A percentile compares a stretch with the other conserved stretches of the same genome.
Evolutionary conservation across 2,888 invertebrate species (phyloP).

Genomic region (Margaritifera margaritifera): DNA sequence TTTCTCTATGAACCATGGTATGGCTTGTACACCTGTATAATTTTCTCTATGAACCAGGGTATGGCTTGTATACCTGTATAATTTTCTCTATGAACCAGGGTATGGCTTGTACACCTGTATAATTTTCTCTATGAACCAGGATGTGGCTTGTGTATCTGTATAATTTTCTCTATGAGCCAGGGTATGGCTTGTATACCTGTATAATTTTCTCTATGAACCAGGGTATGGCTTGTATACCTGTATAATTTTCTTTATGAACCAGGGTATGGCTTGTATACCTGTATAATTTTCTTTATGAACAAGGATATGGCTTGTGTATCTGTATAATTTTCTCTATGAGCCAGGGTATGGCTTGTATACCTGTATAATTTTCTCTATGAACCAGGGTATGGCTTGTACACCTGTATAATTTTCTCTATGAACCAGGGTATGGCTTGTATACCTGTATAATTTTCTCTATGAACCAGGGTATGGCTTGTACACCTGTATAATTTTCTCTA

Average conservation of each 20-base stretch:
- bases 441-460: too few relatives aligned
- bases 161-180: too few relatives aligned
- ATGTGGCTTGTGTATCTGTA: too few relatives aligned
- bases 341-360: too few relatives aligned
- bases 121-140: neutral
- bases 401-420: too few relatives aligned
- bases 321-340: too few relatives aligned
- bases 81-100: neutral
- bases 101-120: neutral
- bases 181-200: too few relatives aligned
- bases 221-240: neutral
- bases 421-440: too few relatives aligned
- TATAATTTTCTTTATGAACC: neutral
- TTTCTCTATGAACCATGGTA: constrained; percentile 1
- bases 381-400: neutral
- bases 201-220: neutral
- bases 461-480: neutral
- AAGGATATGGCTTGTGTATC: neutral
- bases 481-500: neutral
- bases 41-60: too few relatives aligned
- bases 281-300: neutral
- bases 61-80: neutral
- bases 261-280: neutral
- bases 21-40: neutral
- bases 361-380: neutral